Evolutionary conservation across 2,113 vertebrate species (phyloP), one percentile per base, ranked within the genome.

Genomic region (Azemiops feae): DNA sequence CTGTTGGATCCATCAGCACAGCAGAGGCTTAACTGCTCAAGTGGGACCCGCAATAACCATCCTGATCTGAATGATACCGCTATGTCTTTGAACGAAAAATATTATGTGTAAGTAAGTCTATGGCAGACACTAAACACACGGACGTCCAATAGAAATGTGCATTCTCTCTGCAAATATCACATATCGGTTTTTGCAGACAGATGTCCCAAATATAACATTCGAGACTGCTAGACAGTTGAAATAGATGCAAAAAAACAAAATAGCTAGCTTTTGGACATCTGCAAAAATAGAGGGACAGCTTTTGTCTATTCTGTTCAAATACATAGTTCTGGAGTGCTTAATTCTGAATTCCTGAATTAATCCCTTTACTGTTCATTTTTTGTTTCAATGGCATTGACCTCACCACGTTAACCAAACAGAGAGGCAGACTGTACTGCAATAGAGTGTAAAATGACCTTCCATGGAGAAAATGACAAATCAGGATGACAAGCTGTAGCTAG

Each of bases 241-340:
- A 96, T 95, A 94, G 87, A 25, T 45, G 43, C 10, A 87, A 8
- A 6, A 57, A 7, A 57, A 57, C n/a, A 4, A 60, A 47, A 23
- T 22, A 11, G 14, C 25, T 53, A 47, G 14, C 12, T 60, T 89
- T 95, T 96, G 95, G 93, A 96, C 96, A 97, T 97, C 96, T 88
- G 87, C n/a, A 85, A 91, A 91, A 91, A 81, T 34, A n/a, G 16
- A 64, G 52, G 8, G 22, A 39, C 74, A 47, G 4, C 22, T 39
- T 85, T 95, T 96, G 94, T 93, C 95, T 96, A 97, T 97, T 96
- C 91, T 95, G 12, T 94, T 95, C 95, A 94, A 22, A 92, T 97
- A 95, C 96, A 96, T 95, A 94, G 94, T 96, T 96, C 95, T 97
- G 96, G 96, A 95, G 95, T 96, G 93, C 96, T 95, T 93, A 93